Evolutionary conservation across 1,140 invertebrate species (phyloP).

Genomic region (Leptopilina clavipes): DNA sequence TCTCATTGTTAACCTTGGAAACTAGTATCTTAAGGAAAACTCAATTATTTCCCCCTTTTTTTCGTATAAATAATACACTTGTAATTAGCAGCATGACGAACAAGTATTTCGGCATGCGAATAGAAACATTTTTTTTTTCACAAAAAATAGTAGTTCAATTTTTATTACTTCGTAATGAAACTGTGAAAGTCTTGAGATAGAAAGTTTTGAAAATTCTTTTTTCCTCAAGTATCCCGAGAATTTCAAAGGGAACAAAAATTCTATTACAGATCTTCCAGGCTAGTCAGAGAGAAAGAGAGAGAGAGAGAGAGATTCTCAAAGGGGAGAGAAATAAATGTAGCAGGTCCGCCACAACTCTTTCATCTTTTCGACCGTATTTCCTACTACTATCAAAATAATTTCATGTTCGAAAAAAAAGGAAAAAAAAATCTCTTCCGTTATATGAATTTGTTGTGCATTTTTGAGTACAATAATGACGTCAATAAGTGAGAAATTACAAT

Average conservation of each 20-base stretch:
- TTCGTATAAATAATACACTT: no score
- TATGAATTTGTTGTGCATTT: conserved; percentile 8
- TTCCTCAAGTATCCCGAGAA: background rate
- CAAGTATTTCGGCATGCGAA: no score
- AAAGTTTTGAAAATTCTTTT: no score
- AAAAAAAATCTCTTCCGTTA: conserved; percentile 1
- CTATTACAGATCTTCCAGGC: conserved; percentile 47
- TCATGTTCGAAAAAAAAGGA: background rate
- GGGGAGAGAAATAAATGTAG: background rate
- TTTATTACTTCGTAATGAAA: no score
- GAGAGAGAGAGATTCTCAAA: background rate
- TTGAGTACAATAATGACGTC: conserved; percentile 36
- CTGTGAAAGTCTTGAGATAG: no score
- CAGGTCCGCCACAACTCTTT: conserved; percentile 24
- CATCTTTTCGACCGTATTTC: conserved; percentile 35
- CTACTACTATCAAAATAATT: background rate
- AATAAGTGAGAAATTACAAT: conserved; percentile 12
- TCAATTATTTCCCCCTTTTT: no score
- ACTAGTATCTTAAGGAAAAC: no score
- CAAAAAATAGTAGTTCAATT: no score
- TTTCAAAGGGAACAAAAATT: conserved; percentile 15
- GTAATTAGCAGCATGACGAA: no score
- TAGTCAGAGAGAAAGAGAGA: background rate
- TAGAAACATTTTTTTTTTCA: no score
- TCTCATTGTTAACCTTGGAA: no score